A percentile compares a stretch with the other conserved stretches of the same genome.
phyloP scores from a whole-genome alignment of 2,888 invertebrate species.

The Cheilosia urbana region DNA sequence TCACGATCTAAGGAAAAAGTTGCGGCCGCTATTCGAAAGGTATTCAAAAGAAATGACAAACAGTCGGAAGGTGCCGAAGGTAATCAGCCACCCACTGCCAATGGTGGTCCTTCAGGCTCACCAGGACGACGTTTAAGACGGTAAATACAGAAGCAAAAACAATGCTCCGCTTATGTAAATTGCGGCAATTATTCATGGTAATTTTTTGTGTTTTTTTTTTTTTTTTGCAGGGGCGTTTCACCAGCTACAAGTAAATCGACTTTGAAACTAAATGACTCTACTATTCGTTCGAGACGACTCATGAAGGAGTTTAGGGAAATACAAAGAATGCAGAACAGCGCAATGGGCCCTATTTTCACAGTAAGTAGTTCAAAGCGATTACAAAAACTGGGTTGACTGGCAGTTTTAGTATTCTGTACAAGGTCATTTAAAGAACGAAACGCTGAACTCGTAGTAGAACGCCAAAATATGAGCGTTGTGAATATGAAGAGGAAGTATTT shows the following conservation, averaged over 20 bases:
- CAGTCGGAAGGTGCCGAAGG: slow-evolving; percentile 86
- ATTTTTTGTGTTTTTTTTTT: slow-evolving; percentile 23
- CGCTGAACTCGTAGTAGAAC: neutral
- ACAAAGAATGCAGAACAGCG: slow-evolving; percentile 88
- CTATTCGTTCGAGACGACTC: slow-evolving; percentile 90
- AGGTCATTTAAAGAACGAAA: neutral
- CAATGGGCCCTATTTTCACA: slow-evolving; percentile 90
- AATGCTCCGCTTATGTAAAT: neutral
- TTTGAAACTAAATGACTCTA: slow-evolving; percentile 86
- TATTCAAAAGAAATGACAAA: slow-evolving; percentile 90
- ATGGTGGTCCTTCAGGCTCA: slow-evolving; percentile 85
- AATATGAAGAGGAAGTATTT: no score
- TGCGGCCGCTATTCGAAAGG: slow-evolving; percentile 90
- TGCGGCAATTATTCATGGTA: slow-evolving; percentile 2
- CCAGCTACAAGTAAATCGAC: slow-evolving; percentile 84
- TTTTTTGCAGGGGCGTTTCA: slow-evolving; percentile 80
- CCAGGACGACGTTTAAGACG: slow-evolving; percentile 85
- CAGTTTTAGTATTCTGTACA: neutral
- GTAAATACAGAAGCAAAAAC: slow-evolving; percentile 48
- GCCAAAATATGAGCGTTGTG: neutral
- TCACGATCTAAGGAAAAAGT: slow-evolving; percentile 93
- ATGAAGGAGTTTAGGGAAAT: slow-evolving; percentile 95
- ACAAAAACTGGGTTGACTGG: neutral
- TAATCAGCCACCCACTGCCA: slow-evolving; percentile 78
- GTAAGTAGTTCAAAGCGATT: slow-evolving; percentile 81